These are phyloP conservation scores for Episyrphus balteatus DNA, from an alignment of 1,140 invertebrate genomes.

Conservation along the genomic window DNA sequence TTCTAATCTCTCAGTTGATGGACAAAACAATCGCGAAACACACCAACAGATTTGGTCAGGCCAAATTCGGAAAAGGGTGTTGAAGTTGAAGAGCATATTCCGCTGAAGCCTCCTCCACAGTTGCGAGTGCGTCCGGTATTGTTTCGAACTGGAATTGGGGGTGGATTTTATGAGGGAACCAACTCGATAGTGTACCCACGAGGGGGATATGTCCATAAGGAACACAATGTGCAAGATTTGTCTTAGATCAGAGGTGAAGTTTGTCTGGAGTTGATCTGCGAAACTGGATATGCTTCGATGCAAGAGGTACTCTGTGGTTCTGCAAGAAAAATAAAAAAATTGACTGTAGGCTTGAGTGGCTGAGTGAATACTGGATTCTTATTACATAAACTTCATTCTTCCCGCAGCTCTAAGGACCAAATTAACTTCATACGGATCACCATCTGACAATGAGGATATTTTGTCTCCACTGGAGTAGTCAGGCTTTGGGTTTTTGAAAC, in stretches of 20 bases:
- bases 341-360: no score
- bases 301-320: no score
- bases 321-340: conserved; percentile 36
- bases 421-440: conserved; percentile 2
- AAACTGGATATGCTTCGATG: conserved; percentile 91
- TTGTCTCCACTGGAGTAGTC: conserved; percentile 13
- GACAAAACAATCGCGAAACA: conserved; percentile 79
- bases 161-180: conserved; percentile 3
- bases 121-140: no score
- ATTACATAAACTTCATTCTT: conserved; percentile 35
- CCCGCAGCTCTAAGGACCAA: conserved; percentile 25
- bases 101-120: conserved; percentile 70
- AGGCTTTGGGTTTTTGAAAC: not conserved
- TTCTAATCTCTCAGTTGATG: conserved; percentile 19
- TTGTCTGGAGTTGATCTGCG: conserved; percentile 97
- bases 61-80: conserved; percentile 88
- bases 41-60: conserved; percentile 81
- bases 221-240: conserved; percentile 95
- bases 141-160: no score
- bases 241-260: conserved; percentile 91
- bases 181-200: conserved; percentile 28
- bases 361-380: no score
- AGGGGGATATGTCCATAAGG: conserved; percentile 71
- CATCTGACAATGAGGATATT: conserved; percentile 26
- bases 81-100: conserved; percentile 83